A percentile compares a stretch with the other conserved stretches of the same genome.
Conservation (phyloP, 92 coral and sea anemone genomes). For the Epizoanthus scotinus region DNA sequence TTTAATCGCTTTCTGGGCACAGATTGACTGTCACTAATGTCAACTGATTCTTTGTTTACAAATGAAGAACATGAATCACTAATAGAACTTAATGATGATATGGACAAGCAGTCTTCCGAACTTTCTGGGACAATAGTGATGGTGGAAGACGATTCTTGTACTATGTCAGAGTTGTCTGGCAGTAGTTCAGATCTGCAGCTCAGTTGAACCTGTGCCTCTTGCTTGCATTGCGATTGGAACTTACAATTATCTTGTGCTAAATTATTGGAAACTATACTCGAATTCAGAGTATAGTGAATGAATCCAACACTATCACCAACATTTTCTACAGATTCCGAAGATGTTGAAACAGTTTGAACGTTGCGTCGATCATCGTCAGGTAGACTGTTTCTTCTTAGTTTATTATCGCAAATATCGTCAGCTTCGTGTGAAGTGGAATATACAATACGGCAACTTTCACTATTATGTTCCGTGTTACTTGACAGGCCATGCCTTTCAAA, state of each 20-base stretch:
- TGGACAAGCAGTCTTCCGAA: slow-evolving; percentile 12
- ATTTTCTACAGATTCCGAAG: background rate
- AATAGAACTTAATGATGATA: background rate
- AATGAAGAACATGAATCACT: background rate
- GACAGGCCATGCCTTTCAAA: background rate
- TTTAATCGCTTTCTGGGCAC: slow-evolving; percentile 32
- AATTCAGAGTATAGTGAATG: too few species aligned
- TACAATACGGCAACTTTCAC: background rate
- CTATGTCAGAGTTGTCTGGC: background rate
- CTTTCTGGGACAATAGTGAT: slow-evolving; percentile 22
- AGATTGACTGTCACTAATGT: background rate
- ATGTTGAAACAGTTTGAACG: too few species aligned
- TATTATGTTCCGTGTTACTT: background rate
- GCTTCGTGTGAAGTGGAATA: background rate
- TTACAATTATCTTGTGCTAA: background rate
- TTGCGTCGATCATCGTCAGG: too few species aligned
- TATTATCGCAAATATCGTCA: background rate
- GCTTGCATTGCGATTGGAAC: background rate
- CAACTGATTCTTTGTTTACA: background rate
- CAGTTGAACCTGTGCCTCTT: background rate
- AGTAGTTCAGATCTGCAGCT: background rate
- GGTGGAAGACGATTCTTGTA: background rate
- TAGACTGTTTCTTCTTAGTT: background rate
- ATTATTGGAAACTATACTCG: background rate
- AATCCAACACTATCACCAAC: background rate